phyloP scores from a whole-genome alignment of 1,140 invertebrate species.

The Monochamus saltuarius region DNA sequence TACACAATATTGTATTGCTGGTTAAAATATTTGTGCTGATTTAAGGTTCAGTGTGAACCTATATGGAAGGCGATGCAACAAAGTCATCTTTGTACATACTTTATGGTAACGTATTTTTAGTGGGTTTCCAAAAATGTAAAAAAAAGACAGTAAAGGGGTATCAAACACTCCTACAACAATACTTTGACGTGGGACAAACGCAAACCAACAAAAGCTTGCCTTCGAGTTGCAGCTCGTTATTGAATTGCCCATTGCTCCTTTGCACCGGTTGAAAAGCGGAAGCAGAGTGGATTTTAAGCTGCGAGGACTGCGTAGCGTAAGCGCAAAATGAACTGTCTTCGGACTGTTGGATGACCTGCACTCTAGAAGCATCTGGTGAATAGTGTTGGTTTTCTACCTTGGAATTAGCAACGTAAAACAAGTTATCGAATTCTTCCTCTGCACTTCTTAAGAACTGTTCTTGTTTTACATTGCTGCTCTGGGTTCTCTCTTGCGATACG shows the following conservation, averaged over 20 bases:
- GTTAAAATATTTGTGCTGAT: too few species aligned
- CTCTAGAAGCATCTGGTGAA: constrained; percentile 22
- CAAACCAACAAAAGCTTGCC: constrained; percentile 36
- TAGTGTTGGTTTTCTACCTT: constrained; percentile 26
- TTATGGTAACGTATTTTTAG: neutral
- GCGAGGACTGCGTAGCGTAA: constrained; percentile 36
- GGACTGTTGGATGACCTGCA: constrained; percentile 36
- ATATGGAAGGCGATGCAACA: too few species aligned
- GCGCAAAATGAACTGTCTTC: constrained; percentile 49
- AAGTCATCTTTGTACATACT: too few species aligned
- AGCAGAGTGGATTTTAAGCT: constrained; percentile 2
- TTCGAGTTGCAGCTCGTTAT: constrained; percentile 19
- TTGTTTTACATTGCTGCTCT: constrained; percentile 5
- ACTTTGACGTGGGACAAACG: neutral
- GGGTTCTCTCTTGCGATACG: neutral
- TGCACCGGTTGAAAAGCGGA: constrained; percentile 19
- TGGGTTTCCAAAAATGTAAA: too few species aligned
- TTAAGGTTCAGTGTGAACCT: too few species aligned
- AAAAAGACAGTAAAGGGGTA: constrained; percentile 7
- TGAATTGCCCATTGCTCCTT: constrained; percentile 4
- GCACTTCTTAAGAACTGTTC: constrained; percentile 30
- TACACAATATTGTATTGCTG: too few species aligned
- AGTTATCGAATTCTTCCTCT: constrained; percentile 45
- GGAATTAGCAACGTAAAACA: constrained; percentile 32
- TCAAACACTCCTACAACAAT: neutral